These are phyloP conservation scores for Dryoscopus gambensis DNA, from an alignment of 2,113 vertebrate genomes.

Conservation along the genomic window DNA sequence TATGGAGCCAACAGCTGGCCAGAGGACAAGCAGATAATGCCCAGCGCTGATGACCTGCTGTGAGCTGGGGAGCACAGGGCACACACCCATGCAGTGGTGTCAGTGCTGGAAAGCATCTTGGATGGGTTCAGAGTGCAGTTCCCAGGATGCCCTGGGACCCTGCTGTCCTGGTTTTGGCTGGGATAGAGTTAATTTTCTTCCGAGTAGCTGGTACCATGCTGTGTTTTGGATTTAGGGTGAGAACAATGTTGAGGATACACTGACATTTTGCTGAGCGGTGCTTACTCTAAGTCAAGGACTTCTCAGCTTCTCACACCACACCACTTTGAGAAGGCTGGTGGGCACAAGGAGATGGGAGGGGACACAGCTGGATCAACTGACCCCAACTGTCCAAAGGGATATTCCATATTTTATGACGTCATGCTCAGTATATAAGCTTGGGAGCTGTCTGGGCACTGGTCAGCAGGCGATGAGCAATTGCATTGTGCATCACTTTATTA, in stretches of 20 bases:
- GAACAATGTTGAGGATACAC: not conserved
- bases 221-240: not conserved
- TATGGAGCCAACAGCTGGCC: not conserved
- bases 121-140: not conserved
- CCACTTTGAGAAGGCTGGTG: not conserved
- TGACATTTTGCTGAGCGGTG: not conserved
- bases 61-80: not conserved
- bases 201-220: not conserved
- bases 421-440: not conserved
- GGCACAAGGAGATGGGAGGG: not conserved
- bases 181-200: not conserved
- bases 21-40: not conserved
- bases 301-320: not conserved
- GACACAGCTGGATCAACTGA: not conserved
- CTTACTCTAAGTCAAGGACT: not conserved
- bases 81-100: rapidly evolving
- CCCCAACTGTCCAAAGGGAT: not conserved
- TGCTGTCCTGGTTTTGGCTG: not conserved
- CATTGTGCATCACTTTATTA: not conserved
- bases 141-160: not conserved
- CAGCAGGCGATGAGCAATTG: not conserved
- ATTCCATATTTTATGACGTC: not conserved
- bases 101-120: not conserved
- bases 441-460: not conserved
- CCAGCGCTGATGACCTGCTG: not conserved